phyloP scores from a whole-genome alignment of 2,797 vertebrate species.

The Dromococcyx pavoninus region DNA sequence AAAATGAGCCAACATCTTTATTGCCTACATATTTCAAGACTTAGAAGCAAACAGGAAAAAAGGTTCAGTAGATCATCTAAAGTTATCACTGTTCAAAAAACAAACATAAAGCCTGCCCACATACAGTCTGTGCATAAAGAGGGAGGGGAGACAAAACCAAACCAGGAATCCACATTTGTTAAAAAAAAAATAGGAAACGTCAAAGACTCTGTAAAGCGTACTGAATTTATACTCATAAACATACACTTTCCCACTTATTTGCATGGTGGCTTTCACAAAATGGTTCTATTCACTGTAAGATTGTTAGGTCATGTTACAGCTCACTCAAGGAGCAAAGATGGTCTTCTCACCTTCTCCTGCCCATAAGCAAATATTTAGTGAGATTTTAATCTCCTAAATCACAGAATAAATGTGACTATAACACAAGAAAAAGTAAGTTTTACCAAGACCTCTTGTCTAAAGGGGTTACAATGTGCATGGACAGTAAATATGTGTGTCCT shows the following conservation, averaged over 20 bases:
- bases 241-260: neutral
- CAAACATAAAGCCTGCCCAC: conserved; percentile 18
- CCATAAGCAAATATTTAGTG: neutral
- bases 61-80: neutral
- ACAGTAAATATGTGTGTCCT: neutral
- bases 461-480: neutral
- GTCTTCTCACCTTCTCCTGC: neutral
- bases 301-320: neutral
- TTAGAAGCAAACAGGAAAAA: neutral
- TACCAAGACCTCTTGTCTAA: neutral
- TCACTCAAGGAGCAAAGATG: neutral
- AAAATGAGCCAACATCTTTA: neutral
- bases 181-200: neutral
- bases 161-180: neutral
- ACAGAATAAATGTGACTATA: neutral
- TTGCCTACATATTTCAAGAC: neutral
- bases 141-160: neutral
- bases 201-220: neutral
- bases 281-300: neutral
- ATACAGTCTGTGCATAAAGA: conserved; percentile 22
- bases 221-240: neutral
- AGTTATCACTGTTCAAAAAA: neutral
- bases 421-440: neutral
- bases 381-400: neutral
- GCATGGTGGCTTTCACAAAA: neutral